A percentile compares a stretch with the other conserved stretches of the same genome.
Evolutionary conservation across 2,113 vertebrate genomes (phyloP).

Genomic region (Trematomus loennbergii): DNA sequence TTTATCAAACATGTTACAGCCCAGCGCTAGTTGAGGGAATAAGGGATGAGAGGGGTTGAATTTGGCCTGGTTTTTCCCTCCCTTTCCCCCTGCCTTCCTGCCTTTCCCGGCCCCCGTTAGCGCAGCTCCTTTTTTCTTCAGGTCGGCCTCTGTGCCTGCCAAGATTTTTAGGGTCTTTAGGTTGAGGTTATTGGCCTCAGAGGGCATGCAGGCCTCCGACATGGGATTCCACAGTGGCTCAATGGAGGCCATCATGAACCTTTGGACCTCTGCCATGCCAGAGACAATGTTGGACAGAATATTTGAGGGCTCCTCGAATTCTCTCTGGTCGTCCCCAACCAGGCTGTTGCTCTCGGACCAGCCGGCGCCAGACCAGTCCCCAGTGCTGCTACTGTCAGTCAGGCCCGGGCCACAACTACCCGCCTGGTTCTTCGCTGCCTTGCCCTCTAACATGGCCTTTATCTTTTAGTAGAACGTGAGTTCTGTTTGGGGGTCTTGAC

Average conservation of each 20-base stretch:
- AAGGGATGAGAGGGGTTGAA: conserved; percentile 86
- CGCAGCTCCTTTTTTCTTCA: conserved; percentile 91
- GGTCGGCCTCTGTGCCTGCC: conserved; percentile 93
- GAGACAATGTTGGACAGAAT: conserved; percentile 99
- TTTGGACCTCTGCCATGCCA: conserved; percentile 99
- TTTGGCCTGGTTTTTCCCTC: conserved; percentile 92
- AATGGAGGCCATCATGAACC: conserved; percentile 99
- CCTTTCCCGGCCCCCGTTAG: conserved; percentile 87
- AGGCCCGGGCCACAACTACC: conserved; percentile 71
- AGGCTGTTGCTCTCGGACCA: conserved; percentile 91
- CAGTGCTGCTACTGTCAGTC: conserved; percentile 78
- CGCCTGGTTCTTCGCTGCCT: conserved; percentile 88
- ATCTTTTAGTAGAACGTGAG: conserved; percentile 93
- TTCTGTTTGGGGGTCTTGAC: conserved; percentile 91
- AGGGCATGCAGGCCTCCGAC: conserved; percentile 90
- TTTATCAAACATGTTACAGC: conserved; percentile 94
- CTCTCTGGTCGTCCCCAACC: conserved; percentile 94
- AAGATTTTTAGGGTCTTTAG: conserved; percentile 99
- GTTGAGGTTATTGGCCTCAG: conserved; percentile 97
- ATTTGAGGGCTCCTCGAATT: conserved; percentile 98
- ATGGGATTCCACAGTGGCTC: conserved; percentile 96
- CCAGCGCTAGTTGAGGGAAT: conserved; percentile 88
- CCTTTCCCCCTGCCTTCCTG: conserved; percentile 91
- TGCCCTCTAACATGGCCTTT: conserved; percentile 88
- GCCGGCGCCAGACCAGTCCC: conserved; percentile 87